Base-by-base conservation (phyloP, 2,797 vertebrate species). In the Rhinophrynus dorsalis region DNA sequence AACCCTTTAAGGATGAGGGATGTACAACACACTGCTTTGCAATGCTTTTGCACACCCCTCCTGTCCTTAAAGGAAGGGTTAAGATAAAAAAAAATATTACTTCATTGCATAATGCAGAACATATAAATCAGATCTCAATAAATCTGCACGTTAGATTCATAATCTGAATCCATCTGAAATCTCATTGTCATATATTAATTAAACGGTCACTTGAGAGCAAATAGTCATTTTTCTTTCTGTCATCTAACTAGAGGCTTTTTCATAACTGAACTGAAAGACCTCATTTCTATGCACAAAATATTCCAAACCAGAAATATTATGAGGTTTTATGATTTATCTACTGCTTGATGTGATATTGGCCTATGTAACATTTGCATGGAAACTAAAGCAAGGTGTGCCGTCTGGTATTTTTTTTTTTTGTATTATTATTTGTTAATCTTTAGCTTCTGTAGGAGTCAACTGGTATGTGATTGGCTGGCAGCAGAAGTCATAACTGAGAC, bases 281-380 rank as follows among this genome's bases (percentile, higher is more conserved):
- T 65, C 9, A 64, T 72, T 63, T 48, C 13, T 18, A 40, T 64
- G 68, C 50, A 27, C 20, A 48, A 55, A 63, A 64, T 57, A 21
- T 57, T 62, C 42, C 60, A 42, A 12, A 24, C 52, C 17, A 57
- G 42, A 40, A 57, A 57, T 42, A 6, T 38, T 12, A 58, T 56
- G 33, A 33, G 30, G 18, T 52, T 13, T 56, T 23, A 17, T 56
- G 29, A 70, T 62, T 55, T 62, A 27, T 63, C 30, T 55, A 4
- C 4, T 30, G 24, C 35, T 45, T 21, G 20, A 2, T 5, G 4
- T 48, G 40, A 27, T 38, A 38, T 57, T 27, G 50, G 23, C 42
- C 35, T 7, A 3, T 68, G 21, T 40, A 29, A 6, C 12, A n/a
- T 9, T 40, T 24, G 66, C 37, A 18, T 55, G 27, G 38, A 30